Evolutionary conservation across 2,113 vertebrate species (phyloP), one percentile per base, ranked within the genome.

Genomic region (Herpailurus yagouaroundi): DNA sequence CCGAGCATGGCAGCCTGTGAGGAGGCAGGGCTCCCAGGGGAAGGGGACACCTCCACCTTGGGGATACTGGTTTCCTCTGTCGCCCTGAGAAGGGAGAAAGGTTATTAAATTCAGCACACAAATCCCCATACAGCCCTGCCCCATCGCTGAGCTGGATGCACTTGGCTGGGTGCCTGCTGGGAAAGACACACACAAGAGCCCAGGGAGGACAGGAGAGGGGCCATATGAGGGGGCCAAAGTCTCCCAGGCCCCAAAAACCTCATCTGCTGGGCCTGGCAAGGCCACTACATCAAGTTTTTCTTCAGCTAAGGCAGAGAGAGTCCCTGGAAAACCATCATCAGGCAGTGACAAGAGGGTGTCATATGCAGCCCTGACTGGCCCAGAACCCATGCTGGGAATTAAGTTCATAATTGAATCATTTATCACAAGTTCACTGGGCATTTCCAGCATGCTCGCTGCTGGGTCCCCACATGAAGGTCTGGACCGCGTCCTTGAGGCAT

Each of bases 181-280:
- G 79, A 94, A 45, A 74, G 55, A 74, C 14, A 1, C 11, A 4
- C 15, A 1, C 13, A 2, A 68, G 79, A 86, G 15, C n/a, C n/a
- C 2, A 1, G 19, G 48, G n/a, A 19, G 2, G 14, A 0, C 9
- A 18, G 9, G 16, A 25, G 29, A n/a, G 86, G 45, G 21, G 15
- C 18, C 0, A 0, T 1, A 9, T 0, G 4, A 83, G 81, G 74
- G 8, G 15, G 23, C 71, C 41, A 4, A 13, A 4, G 36, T 31
- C 15, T 66, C 13, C 36, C 15, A 16, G 41, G 64, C 21, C 69
- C 33, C 31, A 25, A 12, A n/a, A 12, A 31, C 25, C 10, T 21
- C 48, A 41, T 55, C 63, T 29, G 1, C 13, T 4, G 19, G 8
- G 36, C 33, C 33, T 60, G 60, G 48, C n/a, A 38, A 63, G 66